Evolutionary conservation across 2,888 invertebrate species (phyloP).

Genomic region (Megamerina dolium): DNA sequence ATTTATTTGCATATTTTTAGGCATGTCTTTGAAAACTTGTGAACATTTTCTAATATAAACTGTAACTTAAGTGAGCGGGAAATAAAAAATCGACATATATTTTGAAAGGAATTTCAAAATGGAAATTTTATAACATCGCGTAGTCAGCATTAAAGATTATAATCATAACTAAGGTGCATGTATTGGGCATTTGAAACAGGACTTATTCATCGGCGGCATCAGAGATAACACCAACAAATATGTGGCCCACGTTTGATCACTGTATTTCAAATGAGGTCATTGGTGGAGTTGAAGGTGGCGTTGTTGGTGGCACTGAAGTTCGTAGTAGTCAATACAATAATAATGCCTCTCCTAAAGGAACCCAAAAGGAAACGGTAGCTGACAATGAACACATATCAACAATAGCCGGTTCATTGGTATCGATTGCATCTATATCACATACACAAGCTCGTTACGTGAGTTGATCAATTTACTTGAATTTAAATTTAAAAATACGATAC

Average conservation of each 20-base stretch:
- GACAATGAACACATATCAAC: slow-evolving; percentile 62
- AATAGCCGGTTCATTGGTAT: slow-evolving; percentile 63
- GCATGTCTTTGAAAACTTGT: too few species aligned
- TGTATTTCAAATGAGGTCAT: slow-evolving; percentile 38
- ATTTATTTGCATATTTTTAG: slow-evolving; percentile 26
- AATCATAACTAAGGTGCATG: too few species aligned
- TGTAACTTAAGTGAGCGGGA: too few species aligned
- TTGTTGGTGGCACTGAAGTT: slow-evolving; percentile 1
- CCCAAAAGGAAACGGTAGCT: slow-evolving; percentile 59
- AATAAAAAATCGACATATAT: too few species aligned
- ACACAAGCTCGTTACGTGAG: slow-evolving; percentile 47
- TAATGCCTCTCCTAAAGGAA: slow-evolving; percentile 33
- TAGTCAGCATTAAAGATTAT: too few species aligned
- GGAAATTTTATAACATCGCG: too few species aligned
- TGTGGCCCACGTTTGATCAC: slow-evolving; percentile 36
- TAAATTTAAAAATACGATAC: not conserved
- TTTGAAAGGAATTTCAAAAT: too few species aligned
- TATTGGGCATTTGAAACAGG: too few species aligned
- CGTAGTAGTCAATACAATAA: slow-evolving; percentile 9
- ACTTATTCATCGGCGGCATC: too few species aligned
- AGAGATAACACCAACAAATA: slow-evolving; percentile 7
- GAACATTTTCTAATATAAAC: too few species aligned
- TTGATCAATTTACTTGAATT: not conserved
- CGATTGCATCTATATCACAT: slow-evolving; percentile 56
- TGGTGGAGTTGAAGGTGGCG: too few species aligned